Evolutionary conservation across 1,140 invertebrate species (phyloP), one percentile per base, ranked within the genome.

Genomic region (Geopemphigus sp.): DNA sequence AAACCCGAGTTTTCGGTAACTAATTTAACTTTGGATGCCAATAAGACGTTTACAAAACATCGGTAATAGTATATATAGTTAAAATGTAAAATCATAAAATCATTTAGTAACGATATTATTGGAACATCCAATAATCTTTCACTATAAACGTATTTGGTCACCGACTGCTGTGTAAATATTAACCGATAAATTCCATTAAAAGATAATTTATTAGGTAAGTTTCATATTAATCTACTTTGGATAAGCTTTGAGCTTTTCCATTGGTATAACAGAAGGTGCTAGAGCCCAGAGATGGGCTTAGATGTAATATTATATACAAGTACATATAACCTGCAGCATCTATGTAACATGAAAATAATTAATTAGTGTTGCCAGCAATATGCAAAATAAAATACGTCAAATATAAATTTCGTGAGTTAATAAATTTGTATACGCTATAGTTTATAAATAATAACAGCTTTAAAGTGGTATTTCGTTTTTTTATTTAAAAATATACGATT

Each of bases 161-260:
- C 1, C 12, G 47, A 39, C 32, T 12, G 11, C 47, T 63, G 61
- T 63, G 32, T 63, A 26, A 29, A 15, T 24, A 26, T 26, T 26
- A 61, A 61, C 59, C 26, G 59, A 61, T 61, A 61, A 61, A 26
- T 61, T 19, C 59, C 17, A 63, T 63, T 32, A 63, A 63, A 63
- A 63, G 6, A 63, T 32, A 63, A 63, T 63, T 63, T 63, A 63
- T 63, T 63, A 19, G 61, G 8, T 63, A 17, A 26, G 8, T 19
- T 11, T 15, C 26, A 63, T 24, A 63, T 32, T 63, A 63, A 32
- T 29, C 61, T 63, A 29, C 26, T 24, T 63, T 19, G 29, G 26
- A 32, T 63, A 63, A 63, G 61, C 61, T 17, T 63, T 63, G 61
- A 63, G 29, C 59, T 63, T 32, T 63, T 63, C 26, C 26, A 15